Evolutionary conservation across 2,888 invertebrate species (phyloP).

Genomic region (Lasioglossum pauxillum): DNA sequence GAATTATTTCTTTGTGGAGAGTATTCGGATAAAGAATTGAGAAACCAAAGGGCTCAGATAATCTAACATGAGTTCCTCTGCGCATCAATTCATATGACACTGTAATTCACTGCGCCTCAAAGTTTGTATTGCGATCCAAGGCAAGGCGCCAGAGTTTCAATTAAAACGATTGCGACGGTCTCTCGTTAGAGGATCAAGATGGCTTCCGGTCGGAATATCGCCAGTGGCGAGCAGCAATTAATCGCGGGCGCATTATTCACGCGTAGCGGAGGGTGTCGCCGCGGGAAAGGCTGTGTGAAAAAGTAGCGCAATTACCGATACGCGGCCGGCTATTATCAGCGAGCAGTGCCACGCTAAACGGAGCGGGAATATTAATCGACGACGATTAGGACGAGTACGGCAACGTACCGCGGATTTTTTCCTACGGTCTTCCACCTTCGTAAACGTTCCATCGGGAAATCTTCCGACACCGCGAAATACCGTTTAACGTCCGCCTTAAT

Average conservation of each 20-base stretch:
- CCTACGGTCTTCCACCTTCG: background rate
- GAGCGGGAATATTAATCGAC: constrained; percentile 53
- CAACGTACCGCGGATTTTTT: constrained; percentile 4
- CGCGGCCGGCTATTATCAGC: constrained; percentile 50
- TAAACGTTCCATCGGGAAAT: background rate
- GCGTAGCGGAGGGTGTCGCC: constrained; percentile 27
- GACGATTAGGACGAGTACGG: constrained; percentile 26
- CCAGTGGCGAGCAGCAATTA: constrained; percentile 52
- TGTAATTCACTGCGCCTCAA: background rate
- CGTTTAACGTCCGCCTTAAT: background rate
- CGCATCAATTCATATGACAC: background rate
- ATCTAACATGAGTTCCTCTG: no score
- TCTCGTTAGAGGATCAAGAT: constrained; percentile 4
- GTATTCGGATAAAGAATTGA: background rate
- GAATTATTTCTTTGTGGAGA: background rate
- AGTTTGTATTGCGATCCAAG: background rate
- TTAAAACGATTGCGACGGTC: background rate
- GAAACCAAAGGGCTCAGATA: no score
- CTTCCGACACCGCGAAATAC: background rate
- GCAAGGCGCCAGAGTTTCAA: background rate
- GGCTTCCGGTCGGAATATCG: constrained; percentile 7
- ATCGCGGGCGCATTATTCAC: constrained; percentile 54
- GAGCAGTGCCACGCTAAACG: constrained; percentile 45
- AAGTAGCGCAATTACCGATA: constrained; percentile 54
- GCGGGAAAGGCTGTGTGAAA: constrained; percentile 46